Evolutionary conservation across 2,888 invertebrate species (phyloP).

Genomic region (Xestobium rufovillosum): DNA sequence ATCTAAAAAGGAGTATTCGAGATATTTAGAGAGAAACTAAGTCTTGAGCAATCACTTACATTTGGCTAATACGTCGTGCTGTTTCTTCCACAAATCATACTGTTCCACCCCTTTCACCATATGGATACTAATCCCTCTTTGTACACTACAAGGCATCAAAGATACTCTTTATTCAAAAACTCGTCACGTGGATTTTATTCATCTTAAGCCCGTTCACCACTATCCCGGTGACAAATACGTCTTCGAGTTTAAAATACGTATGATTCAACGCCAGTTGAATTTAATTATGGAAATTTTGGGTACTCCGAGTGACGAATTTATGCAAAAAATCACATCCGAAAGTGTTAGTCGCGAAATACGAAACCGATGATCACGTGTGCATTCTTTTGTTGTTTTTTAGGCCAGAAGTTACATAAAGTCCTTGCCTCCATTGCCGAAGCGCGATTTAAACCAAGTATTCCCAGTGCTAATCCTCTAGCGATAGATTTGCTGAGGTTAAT

Average conservation of each 20-base stretch:
- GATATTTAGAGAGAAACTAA: no score
- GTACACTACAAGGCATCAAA: conserved; percentile 72
- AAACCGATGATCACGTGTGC: background rate
- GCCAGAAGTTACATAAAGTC: conserved; percentile 93
- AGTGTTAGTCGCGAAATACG: conserved; percentile 68
- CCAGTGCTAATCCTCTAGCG: conserved; percentile 85
- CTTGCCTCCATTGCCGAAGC: conserved; percentile 74
- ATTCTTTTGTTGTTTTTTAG: conserved; percentile 47
- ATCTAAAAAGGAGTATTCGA: no score
- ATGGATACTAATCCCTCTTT: conserved; percentile 76
- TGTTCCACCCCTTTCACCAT: conserved; percentile 85
- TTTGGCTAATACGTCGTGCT: conserved; percentile 73
- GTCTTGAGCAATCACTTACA: conserved; percentile 70
- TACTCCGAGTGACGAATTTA: conserved; percentile 87
- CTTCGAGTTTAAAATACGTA: conserved; percentile 79
- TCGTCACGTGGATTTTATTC: conserved; percentile 61
- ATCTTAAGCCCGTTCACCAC: conserved; percentile 67
- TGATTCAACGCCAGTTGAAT: conserved; percentile 80
- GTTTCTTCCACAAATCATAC: conserved; percentile 83
- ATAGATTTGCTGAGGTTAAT: conserved; percentile 91
- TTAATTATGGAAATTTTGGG: conserved; percentile 96
- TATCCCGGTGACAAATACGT: conserved; percentile 87
- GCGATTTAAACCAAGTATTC: conserved; percentile 85
- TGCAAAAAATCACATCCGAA: conserved; percentile 94
- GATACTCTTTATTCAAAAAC: conserved; percentile 75